phyloP scores from a whole-genome alignment of 2,888 invertebrate genomes.

The Ganaspis brasiliensis region DNA sequence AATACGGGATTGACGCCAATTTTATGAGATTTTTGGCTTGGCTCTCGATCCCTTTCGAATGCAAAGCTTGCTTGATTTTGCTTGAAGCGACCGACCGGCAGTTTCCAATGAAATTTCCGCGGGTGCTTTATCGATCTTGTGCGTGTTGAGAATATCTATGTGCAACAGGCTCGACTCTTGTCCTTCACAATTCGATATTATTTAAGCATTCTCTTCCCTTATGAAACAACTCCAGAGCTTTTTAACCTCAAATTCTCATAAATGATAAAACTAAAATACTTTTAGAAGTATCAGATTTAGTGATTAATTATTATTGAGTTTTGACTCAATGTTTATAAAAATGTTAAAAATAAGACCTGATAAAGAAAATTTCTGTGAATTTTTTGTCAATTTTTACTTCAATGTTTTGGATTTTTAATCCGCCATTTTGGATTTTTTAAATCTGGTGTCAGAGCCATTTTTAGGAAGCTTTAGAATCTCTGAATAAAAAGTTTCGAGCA shows the following conservation, averaged over 20 bases:
- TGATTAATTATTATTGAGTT: too few relatives aligned
- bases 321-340: too few relatives aligned
- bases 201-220: conserved; percentile 40
- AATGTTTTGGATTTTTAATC: too few relatives aligned
- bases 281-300: too few relatives aligned
- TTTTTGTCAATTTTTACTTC: too few relatives aligned
- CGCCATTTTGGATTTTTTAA: too few relatives aligned
- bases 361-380: too few relatives aligned
- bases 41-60: conserved; percentile 60
- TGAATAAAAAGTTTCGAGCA: too few relatives aligned
- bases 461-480: too few relatives aligned
- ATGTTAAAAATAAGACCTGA: too few relatives aligned
- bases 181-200: conserved; percentile 15
- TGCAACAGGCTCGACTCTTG: conserved; percentile 63
- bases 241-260: not conserved
- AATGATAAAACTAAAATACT: too few relatives aligned
- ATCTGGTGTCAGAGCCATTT: too few relatives aligned
- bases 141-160: conserved; percentile 60
- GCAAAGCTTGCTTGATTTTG: conserved; percentile 44
- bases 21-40: conserved; percentile 68
- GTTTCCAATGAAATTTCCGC: conserved; percentile 70
- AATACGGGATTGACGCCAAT: conserved; percentile 64
- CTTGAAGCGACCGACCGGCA: conserved; percentile 45
- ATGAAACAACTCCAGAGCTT: not conserved
- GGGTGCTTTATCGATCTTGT: conserved; percentile 71